phyloP scores from a whole-genome alignment of 1,140 invertebrate species.

The Latrodectus geometricus region DNA sequence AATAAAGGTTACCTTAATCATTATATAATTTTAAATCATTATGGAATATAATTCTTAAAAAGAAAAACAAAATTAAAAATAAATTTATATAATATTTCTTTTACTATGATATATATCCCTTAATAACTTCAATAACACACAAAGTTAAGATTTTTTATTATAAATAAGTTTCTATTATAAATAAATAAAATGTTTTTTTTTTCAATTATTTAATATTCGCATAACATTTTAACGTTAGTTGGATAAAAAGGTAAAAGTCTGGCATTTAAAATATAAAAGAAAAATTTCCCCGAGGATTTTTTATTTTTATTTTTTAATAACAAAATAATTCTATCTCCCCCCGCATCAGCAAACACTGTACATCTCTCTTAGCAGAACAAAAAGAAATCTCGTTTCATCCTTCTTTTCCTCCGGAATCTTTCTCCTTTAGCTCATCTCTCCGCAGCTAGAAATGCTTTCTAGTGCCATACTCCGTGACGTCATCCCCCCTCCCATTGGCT shows the following conservation, averaged over 20 bases:
- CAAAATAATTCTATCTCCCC: background rate
- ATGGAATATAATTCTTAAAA: too few species aligned
- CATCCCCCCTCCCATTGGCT: slow-evolving; percentile 40
- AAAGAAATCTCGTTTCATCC: background rate
- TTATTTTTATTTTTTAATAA: background rate
- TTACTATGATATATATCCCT: too few species aligned
- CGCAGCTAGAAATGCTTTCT: background rate
- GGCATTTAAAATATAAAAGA: background rate
- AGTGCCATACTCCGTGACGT: background rate
- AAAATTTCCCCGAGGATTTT: background rate
- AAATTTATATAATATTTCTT: too few species aligned
- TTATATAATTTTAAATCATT: too few species aligned
- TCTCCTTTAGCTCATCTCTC: background rate
- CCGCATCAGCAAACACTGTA: background rate
- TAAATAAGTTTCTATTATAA: too few species aligned
- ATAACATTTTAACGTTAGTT: background rate
- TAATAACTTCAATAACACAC: too few species aligned
- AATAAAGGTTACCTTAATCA: too few species aligned
- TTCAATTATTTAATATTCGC: too few species aligned
- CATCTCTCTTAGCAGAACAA: background rate
- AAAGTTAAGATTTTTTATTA: too few species aligned
- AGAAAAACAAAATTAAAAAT: too few species aligned
- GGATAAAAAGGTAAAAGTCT: background rate
- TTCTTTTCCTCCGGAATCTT: background rate
- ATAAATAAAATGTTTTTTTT: too few species aligned